Evolutionary conservation across 37 sponge, comb jelly and placozoan species (phyloP), one percentile per base, ranked within the genome.

Genomic region (Dysidea cf. avara): DNA sequence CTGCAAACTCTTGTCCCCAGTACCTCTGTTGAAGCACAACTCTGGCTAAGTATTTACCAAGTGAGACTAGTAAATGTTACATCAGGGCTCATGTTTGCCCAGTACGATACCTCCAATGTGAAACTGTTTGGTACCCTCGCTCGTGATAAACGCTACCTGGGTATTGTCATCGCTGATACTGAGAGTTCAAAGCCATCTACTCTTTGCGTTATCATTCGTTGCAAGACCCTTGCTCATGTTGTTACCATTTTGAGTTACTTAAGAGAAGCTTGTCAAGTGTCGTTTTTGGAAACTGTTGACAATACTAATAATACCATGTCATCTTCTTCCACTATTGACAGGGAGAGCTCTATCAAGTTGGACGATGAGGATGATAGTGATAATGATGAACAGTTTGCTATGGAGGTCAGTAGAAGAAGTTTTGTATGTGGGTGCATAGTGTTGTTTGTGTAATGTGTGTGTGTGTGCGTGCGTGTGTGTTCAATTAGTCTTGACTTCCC

Each of bases 181-280:
- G 86, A 86, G 75, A 71, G 66, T 51, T 64, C 69, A 22, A 79
- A 86, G 57, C 75, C 81, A 29, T n/a, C n/a, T n/a, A 74, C 59
- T 2, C 57, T 35, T 28, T 69, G 81, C 20, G 74, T 78, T 33
- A 74, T 85, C 2, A 55, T 85, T 25, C 63, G 67, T 20, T 85
- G 86, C 40, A 78, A 72, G 58, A 85, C 69, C 57, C 67, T 79
- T 18, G 79, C 59, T 34, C 53, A 68, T 52, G 76, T 78, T 69
- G 73, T 72, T 17, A 72, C 86, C 0, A 51, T 85, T 3, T 12
- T 73, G 59, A 68, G 79, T 0, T 78, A 60, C 43, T 59, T 85
- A 34, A 39, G 79, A 13, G 73, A 78, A 53, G 71, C 79, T 2
- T 78, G 79, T 66, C 79, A 85, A 72, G 46, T 78, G 51, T 68